Base-by-base conservation (phyloP, 2,797 vertebrate genomes). In the Rhinogobio ventralis region DNA sequence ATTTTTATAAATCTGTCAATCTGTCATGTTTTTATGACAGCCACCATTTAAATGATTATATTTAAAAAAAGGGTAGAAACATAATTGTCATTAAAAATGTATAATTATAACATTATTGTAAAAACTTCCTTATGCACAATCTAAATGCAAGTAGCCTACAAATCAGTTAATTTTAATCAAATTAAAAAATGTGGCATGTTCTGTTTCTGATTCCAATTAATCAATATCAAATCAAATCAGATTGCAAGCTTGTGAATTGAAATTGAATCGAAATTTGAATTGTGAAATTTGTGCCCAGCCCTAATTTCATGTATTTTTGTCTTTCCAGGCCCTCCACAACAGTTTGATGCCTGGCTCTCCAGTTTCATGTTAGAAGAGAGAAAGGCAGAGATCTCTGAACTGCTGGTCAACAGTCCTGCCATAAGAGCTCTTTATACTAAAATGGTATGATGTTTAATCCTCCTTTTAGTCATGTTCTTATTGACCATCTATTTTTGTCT, bases 391-490 rank as follows among this genome's bases (percentile, higher is more conserved):
- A 95, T 98, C 19, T 97, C 98, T 0, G 97, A 98, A 82, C 95
- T 98, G 79, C 92, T 99, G 92, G 96, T 97, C 85, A 96, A 89
- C 94, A 99, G 97, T 91, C 97, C 97, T 2, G 98, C 98, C 84
- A 96, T 99, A 91, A 92, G 98, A 86, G 95, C 98, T 0, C 97
- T 99, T 84, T 99, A 99, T 93, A 97, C 96, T 86, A 99, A 99
- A 94, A 99, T 99, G 98, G 98, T 99, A 92, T 71, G 1, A n/a
- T 51, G 2, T 15, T 20, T 64, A 28, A 30, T 64, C 62, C 25
- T 14, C 68, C 74, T 3, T 73, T 4, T 3, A 10, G 23, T 46
- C 14, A 7, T 1, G 23, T 53, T 25, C 36, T 5, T 10, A 57
- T 0, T n/a, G 73, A n/a, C 72, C 49, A 23, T 33, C 28, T 64